Conservation (phyloP, 2,888 invertebrate genomes). For the Chrysolina haemoptera region DNA sequence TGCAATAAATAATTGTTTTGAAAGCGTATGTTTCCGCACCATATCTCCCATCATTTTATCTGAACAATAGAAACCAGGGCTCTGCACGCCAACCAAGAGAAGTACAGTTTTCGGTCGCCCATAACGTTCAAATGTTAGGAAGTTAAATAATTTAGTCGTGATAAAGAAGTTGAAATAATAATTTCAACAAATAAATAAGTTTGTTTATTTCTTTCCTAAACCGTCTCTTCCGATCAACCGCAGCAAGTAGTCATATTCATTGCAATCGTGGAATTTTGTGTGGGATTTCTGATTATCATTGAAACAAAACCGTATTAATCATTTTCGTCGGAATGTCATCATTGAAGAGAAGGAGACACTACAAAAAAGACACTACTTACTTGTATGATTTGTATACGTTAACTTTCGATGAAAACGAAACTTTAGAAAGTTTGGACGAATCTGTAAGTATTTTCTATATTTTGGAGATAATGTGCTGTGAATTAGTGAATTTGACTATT, state of each 20-base stretch:
- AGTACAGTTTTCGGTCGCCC: conserved; percentile 19
- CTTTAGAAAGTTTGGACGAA: conserved; percentile 80
- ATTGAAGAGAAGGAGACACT: conserved; percentile 77
- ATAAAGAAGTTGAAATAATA: neutral
- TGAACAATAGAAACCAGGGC: conserved; percentile 52
- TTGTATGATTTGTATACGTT: conserved; percentile 88
- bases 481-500: neutral
- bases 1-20: conserved; percentile 41
- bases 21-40: conserved; percentile 50
- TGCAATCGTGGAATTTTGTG: conserved; percentile 18
- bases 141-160: neutral
- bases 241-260: conserved; percentile 3
- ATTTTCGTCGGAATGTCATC: conserved; percentile 63
- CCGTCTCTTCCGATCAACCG: neutral
- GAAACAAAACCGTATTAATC: neutral
- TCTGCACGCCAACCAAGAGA: conserved; percentile 31
- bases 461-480: neutral
- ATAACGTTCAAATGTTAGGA: neutral
- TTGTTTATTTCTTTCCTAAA: neutral
- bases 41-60: conserved; percentile 45
- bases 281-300: conserved; percentile 18
- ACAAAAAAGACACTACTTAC: conserved; percentile 90
- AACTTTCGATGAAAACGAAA: conserved; percentile 88
- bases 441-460: conserved; percentile 72
- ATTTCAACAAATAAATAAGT: neutral